These are phyloP conservation scores for Leptocoma aspasia DNA, from an alignment of 2,113 vertebrate genomes.

Conservation along the genomic window DNA sequence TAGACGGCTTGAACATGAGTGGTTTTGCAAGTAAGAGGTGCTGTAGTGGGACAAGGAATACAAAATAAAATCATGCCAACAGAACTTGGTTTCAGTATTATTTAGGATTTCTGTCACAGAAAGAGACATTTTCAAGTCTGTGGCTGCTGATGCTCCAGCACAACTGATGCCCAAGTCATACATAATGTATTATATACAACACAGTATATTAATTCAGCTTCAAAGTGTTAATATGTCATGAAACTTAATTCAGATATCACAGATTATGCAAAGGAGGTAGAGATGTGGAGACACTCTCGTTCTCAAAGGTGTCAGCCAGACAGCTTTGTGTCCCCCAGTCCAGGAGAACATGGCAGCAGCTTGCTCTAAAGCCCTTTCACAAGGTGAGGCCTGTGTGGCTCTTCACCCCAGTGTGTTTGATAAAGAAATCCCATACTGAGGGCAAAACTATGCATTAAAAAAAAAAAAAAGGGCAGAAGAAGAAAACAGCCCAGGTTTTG, in stretches of 20 bases:
- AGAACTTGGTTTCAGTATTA: conserved; percentile 23
- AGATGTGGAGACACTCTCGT: conserved; percentile 40
- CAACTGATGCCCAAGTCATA: conserved; percentile 55
- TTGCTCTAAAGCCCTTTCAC: not conserved
- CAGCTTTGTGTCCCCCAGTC: not conserved
- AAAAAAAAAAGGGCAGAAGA: not conserved
- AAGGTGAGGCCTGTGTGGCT: not conserved
- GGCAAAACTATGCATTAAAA: not conserved
- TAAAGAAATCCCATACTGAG: not conserved
- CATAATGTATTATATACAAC: conserved; percentile 61
- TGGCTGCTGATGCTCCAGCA: conserved; percentile 26
- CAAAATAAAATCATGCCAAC: conserved; percentile 15
- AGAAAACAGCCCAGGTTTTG: not conserved
- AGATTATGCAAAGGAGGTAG: conserved; percentile 50
- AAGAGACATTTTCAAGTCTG: conserved; percentile 41
- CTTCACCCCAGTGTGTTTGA: not conserved
- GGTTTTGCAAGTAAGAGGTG: not conserved
- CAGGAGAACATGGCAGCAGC: not conserved
- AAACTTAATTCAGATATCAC: conserved; percentile 70
- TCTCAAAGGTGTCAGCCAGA: conserved; percentile 48
- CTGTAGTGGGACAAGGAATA: not conserved
- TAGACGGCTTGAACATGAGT: not conserved
- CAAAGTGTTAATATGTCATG: conserved; percentile 68
- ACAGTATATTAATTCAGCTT: conserved; percentile 67
- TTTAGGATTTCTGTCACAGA: conserved; percentile 35